phyloP scores from a whole-genome alignment of 2,113 vertebrate genomes.

The Chinchilla lanigera region DNA sequence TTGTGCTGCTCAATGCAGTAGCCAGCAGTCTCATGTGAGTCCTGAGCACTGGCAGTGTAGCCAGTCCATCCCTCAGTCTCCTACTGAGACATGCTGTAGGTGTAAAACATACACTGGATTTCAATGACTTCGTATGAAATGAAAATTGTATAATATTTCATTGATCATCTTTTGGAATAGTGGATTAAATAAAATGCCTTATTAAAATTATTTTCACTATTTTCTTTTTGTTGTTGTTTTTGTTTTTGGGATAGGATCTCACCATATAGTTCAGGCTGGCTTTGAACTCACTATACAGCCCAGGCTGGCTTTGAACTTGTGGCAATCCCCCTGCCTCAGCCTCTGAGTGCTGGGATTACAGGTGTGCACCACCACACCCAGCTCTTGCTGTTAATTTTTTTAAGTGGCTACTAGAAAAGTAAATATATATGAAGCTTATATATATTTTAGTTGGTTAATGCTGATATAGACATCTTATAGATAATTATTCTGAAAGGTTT shows the following conservation, averaged over 20 bases:
- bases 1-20: background rate
- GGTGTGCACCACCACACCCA: background rate
- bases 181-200: background rate
- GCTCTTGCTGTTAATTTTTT: background rate
- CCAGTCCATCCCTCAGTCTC: no score
- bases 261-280: background rate
- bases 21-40: background rate
- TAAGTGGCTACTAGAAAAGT: background rate
- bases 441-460: background rate
- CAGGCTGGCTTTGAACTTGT: background rate
- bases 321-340: background rate
- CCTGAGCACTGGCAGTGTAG: background rate
- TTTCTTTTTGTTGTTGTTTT: background rate
- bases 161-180: background rate
- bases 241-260: background rate
- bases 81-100: fast-evolving
- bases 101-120: background rate
- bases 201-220: background rate
- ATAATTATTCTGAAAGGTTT: background rate
- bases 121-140: background rate
- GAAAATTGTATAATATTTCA: background rate
- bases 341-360: background rate
- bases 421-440: background rate
- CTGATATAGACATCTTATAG: background rate
- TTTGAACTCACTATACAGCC: background rate